Evolutionary conservation across 2,113 vertebrate genomes (phyloP).

Genomic region (Paramisgurnus dabryanus): DNA sequence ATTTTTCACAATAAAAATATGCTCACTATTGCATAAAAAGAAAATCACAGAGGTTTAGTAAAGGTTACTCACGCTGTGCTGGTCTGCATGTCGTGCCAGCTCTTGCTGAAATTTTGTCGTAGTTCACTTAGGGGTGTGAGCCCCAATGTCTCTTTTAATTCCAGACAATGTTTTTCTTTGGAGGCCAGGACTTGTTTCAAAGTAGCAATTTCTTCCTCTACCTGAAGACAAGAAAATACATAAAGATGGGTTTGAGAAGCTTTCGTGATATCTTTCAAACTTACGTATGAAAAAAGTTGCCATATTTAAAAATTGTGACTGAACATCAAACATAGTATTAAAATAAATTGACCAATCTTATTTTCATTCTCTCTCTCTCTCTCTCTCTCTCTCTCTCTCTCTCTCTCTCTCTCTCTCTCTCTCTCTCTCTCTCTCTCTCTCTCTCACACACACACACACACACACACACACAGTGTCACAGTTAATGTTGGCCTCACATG

Average conservation of each 20-base stretch:
- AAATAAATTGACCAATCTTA: neutral
- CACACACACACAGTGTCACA: neutral
- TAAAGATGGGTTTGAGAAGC: neutral
- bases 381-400: neutral
- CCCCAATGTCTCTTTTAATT: constrained; percentile 92
- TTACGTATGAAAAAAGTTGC: neutral
- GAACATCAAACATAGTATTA: neutral
- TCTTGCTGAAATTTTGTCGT: constrained; percentile 87
- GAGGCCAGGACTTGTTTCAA: constrained; percentile 89
- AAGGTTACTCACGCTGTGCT: constrained; percentile 84
- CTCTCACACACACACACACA: neutral
- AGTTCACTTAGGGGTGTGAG: constrained; percentile 86
- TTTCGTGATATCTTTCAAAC: neutral
- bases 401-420: neutral
- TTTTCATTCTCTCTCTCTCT: neutral
- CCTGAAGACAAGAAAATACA: constrained; percentile 64
- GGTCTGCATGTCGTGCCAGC: constrained; percentile 94
- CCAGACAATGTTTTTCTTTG: constrained; percentile 90
- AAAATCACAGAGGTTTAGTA: neutral
- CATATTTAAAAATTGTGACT: neutral
- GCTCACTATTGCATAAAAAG: neutral
- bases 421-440: neutral
- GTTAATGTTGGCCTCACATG: neutral
- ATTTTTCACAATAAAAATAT: too few relatives aligned
- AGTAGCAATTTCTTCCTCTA: constrained; percentile 95